A percentile compares a stretch with the other conserved stretches of the same genome.
phyloP scores from a whole-genome alignment of 2,113 vertebrate species.

The Prinia subflava region DNA sequence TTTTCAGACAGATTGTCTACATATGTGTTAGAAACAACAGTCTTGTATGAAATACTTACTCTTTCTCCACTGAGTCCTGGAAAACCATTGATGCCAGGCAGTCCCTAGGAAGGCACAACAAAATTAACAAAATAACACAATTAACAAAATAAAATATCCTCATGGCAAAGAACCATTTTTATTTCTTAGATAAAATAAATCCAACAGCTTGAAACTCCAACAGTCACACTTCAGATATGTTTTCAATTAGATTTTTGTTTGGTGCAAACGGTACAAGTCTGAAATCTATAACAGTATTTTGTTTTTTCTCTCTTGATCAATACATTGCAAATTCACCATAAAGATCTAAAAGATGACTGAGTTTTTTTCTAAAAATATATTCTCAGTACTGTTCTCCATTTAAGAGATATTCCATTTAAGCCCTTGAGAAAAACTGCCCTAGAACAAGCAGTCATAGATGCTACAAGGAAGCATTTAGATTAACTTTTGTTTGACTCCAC shows the following conservation, averaged over 20 bases:
- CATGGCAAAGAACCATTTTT: neutral
- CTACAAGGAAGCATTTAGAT: neutral
- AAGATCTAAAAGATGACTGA: neutral
- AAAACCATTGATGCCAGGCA: conserved; percentile 74
- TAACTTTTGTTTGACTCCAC: neutral
- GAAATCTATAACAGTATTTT: neutral
- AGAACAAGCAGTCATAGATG: neutral
- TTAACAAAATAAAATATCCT: neutral
- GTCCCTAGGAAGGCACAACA: conserved; percentile 73
- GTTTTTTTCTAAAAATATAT: neutral
- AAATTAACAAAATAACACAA: neutral
- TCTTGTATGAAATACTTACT: conserved; percentile 58
- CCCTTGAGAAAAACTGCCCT: neutral
- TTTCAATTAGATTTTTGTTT: neutral
- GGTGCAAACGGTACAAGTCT: neutral
- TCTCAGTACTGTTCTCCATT: neutral
- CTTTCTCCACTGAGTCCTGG: conserved; percentile 74
- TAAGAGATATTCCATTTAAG: neutral
- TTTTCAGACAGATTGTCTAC: neutral
- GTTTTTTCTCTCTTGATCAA: neutral
- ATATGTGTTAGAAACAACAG: neutral
- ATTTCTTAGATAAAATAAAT: neutral
- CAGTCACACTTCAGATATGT: neutral
- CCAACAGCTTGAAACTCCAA: neutral
- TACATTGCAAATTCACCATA: neutral